These are phyloP conservation scores for Sterna hirundo DNA, from an alignment of 2,113 vertebrate species.

Conservation along the genomic window DNA sequence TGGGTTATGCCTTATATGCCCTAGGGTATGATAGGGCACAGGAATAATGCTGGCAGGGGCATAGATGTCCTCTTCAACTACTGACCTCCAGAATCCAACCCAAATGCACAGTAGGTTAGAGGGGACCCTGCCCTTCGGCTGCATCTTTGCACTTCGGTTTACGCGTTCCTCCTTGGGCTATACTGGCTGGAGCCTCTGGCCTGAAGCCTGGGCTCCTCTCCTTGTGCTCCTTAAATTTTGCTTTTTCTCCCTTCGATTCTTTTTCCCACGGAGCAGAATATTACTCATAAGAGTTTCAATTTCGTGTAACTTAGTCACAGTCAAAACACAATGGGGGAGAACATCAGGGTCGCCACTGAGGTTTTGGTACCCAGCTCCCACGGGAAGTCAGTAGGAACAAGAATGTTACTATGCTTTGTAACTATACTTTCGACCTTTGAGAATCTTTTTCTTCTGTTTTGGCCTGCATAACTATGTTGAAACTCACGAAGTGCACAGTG, in stretches of 20 bases:
- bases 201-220: background rate
- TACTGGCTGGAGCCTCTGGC: background rate
- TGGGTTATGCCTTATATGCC: too few relatives aligned
- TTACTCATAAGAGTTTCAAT: background rate
- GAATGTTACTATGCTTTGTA: background rate
- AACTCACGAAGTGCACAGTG: background rate
- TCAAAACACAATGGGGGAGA: background rate
- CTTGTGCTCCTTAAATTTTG: background rate
- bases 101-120: fast-evolving
- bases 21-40: background rate
- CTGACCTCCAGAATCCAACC: background rate
- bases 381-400: background rate
- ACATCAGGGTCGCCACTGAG: background rate
- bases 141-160: background rate
- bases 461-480: background rate
- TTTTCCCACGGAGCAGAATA: background rate
- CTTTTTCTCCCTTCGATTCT: background rate
- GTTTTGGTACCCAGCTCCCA: background rate
- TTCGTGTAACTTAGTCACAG: background rate
- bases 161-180: background rate
- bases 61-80: background rate
- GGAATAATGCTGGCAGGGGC: background rate
- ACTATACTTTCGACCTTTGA: background rate
- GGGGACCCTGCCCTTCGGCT: background rate
- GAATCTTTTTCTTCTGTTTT: background rate